Evolutionary conservation across 2,888 invertebrate species (phyloP).

Genomic region (Ditylenchus weischeri): DNA sequence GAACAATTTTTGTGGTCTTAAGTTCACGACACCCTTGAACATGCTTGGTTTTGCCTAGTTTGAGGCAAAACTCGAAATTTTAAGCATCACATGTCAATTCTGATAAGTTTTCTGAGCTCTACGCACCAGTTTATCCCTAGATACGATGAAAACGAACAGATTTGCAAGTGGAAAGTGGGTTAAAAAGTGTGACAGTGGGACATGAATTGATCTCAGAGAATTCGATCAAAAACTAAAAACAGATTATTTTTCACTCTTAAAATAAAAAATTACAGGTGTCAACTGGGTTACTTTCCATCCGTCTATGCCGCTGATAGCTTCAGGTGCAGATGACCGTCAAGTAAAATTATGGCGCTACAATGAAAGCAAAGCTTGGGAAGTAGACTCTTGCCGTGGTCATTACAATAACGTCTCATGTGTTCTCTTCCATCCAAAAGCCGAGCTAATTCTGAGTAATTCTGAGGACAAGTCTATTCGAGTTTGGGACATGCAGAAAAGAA

Average conservation of each 20-base stretch:
- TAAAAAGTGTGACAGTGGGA: no score
- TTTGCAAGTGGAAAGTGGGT: no score
- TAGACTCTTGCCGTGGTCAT: slow-evolving; percentile 98
- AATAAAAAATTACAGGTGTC: slow-evolving; percentile 68
- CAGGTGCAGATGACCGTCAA: slow-evolving; percentile 96
- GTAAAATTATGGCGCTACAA: slow-evolving; percentile 85
- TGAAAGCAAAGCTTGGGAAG: slow-evolving; percentile 83
- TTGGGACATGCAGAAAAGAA: slow-evolving; percentile 95
- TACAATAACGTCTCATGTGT: slow-evolving; percentile 99
- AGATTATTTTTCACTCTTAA: background rate
- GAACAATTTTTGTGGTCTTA: no score
- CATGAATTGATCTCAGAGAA: no score
- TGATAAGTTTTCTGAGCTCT: no score
- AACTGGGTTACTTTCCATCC: slow-evolving; percentile 99
- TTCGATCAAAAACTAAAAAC: no score
- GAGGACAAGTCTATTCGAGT: slow-evolving; percentile 96
- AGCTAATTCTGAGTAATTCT: slow-evolving; percentile 90
- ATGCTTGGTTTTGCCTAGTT: no score
- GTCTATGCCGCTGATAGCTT: slow-evolving; percentile 85
- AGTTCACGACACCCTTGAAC: no score
- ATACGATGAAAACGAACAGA: no score
- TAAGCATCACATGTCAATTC: no score
- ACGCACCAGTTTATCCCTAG: no score
- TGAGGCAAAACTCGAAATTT: no score
- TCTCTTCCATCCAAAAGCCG: slow-evolving; percentile 89